These are phyloP conservation scores for Lepidonotus clava DNA, from an alignment of 2,888 invertebrate species.

Conservation along the genomic window DNA sequence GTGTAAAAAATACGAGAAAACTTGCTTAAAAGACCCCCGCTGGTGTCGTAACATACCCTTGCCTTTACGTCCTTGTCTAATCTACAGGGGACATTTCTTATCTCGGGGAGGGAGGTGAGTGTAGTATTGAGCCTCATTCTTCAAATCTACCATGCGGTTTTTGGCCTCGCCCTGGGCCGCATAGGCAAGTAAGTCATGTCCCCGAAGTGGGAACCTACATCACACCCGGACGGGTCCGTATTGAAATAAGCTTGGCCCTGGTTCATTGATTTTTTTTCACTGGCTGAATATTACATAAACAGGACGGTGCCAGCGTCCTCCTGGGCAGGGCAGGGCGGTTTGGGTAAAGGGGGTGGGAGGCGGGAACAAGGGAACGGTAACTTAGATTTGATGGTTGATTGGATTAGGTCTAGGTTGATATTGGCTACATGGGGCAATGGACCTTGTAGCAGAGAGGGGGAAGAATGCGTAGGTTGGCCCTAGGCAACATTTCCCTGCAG, in stretches of 20 bases:
- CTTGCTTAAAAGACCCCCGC: too few species aligned
- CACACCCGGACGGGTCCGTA: constrained; percentile 6
- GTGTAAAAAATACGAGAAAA: too few species aligned
- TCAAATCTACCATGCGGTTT: too few species aligned
- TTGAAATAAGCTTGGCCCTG: constrained; percentile 23
- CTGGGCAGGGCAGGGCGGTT: background rate
- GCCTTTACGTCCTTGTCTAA: too few species aligned
- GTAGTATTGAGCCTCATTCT: background rate
- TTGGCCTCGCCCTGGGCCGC: too few species aligned
- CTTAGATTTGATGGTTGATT: constrained; percentile 23
- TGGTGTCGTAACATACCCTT: too few species aligned
- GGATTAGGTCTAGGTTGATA: constrained; percentile 1
- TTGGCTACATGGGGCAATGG: constrained; percentile 23
- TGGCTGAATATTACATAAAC: constrained; percentile 31
- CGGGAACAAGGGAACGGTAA: constrained; percentile 28
- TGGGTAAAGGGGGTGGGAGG: background rate
- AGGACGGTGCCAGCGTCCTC: background rate
- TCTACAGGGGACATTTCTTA: too few species aligned
- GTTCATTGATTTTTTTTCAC: background rate
- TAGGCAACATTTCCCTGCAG: too few species aligned
- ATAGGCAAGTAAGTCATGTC: too few species aligned
- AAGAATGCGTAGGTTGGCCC: too few species aligned
- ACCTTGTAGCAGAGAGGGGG: background rate
- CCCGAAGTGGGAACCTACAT: background rate
- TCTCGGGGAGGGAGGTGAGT: too few species aligned